A percentile compares a stretch with the other conserved stretches of the same genome.
These are phyloP conservation scores for Helostoma temminkii DNA, from an alignment of 2,797 vertebrate genomes.

Conservation along the genomic window DNA sequence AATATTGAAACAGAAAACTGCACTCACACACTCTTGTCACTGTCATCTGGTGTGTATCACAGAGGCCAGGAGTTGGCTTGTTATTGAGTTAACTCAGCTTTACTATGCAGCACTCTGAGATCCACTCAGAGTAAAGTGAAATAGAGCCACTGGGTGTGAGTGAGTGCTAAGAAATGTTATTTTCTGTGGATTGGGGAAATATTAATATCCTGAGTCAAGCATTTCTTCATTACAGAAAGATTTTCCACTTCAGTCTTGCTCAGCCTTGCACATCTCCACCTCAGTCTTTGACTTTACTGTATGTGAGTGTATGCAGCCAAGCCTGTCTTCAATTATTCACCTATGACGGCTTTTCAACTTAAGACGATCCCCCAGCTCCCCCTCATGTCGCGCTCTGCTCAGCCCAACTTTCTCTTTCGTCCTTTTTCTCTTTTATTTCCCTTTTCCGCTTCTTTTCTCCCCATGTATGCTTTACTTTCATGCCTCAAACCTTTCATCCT, in stretches of 20 bases:
- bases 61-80: conserved; percentile 30
- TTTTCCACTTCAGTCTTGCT: conserved; percentile 60
- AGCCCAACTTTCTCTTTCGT: conserved; percentile 70
- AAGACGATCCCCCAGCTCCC: conserved; percentile 46
- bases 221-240: conserved; percentile 67
- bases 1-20: conserved; percentile 45
- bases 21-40: conserved; percentile 23
- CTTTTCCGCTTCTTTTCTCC: conserved; percentile 77
- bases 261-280: conserved; percentile 48
- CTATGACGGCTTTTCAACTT: conserved; percentile 76
- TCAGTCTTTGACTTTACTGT: conserved; percentile 57
- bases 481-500: conserved; percentile 82
- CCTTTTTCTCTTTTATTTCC: conserved; percentile 63
- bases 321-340: conserved; percentile 79
- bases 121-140: conserved; percentile 39
- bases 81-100: conserved; percentile 47
- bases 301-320: conserved; percentile 50
- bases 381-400: conserved; percentile 66
- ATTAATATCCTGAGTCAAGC: conserved; percentile 66
- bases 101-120: conserved; percentile 23
- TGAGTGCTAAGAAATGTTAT: conserved; percentile 54
- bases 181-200: conserved; percentile 52
- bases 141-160: conserved; percentile 38
- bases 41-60: conserved; percentile 48
- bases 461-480: conserved; percentile 72